Base-by-base conservation (phyloP, 2,888 invertebrate species). In the Pomacea canaliculata region DNA sequence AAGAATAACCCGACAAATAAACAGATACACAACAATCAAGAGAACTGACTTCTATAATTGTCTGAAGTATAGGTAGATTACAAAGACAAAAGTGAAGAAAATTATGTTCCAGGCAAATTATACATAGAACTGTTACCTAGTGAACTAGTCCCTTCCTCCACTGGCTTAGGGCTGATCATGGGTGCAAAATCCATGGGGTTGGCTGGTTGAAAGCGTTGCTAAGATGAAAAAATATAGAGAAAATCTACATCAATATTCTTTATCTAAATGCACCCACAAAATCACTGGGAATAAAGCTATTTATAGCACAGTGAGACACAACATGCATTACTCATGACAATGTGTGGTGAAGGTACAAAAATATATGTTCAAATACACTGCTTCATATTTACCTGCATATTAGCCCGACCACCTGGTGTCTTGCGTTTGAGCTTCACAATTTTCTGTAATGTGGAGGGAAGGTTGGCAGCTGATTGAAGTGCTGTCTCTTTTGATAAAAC, bases 161-260 rank as follows among this genome's bases (percentile, higher is more conserved):
- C 80, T n/a, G 86, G 84, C 72, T 86, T 87, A 48, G 85, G 83
- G 13, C 83, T 84, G 19, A 88, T 86, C 60, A 83, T 83, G 46
- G 88, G 88, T 13, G 86, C 94, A 92, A 88, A 93, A 90, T 82
- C 91, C 88, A 89, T 91, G 27, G 89, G 88, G 76, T 89, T 89
- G 10, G 84, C 87, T 19, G 90, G 88, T 37, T 87, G 85, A 84
- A 91, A 91, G 75, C 89, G 81, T 83, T 89, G 87, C 89, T 89
- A 85, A 56, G 82, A 81, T 70, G 18, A 75, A 80, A 70, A 46
- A 60, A 80, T 76, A 77, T 27, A 62, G 65, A 71, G 18, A 73
- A 23, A 51, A 48, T n/a, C 8, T 63, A 16, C 46, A 56, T 70
- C 59, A 60, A 13, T 68, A n/a, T 37, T 46, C 56, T 12, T 19